Evolutionary conservation across 2,888 invertebrate species (phyloP).

Genomic region (Meloe dianella): DNA sequence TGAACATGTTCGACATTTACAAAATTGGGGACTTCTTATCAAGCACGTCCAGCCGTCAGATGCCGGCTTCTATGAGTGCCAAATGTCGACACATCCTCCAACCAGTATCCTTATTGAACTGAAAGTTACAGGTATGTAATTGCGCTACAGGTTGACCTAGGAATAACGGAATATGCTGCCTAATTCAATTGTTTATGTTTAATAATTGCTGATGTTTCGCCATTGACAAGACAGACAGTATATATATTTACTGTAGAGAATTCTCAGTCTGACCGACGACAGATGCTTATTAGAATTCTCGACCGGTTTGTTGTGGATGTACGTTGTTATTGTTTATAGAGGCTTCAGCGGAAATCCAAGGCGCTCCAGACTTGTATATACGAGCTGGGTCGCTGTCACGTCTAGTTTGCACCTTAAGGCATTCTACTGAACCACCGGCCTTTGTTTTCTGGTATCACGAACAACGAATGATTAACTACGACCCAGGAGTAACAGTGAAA

Average conservation of each 20-base stretch:
- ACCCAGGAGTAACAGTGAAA: conserved; percentile 63
- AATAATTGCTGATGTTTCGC: too few relatives aligned
- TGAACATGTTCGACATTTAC: conserved; percentile 67
- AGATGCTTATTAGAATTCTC: conserved; percentile 14
- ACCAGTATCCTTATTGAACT: conserved; percentile 77
- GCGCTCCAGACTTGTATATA: conserved; percentile 67
- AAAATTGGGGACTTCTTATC: conserved; percentile 71
- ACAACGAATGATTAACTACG: conserved; percentile 68
- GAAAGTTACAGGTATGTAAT: conserved; percentile 73
- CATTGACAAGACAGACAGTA: neutral
- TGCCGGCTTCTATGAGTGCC: conserved; percentile 78
- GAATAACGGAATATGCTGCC: too few relatives aligned
- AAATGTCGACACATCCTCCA: conserved; percentile 82
- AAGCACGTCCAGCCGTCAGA: conserved; percentile 75
- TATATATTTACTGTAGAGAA: neutral
- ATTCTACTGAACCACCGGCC: conserved; percentile 65
- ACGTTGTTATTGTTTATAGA: conserved; percentile 52
- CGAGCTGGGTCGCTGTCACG: conserved; percentile 66
- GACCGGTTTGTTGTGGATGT: conserved; percentile 27
- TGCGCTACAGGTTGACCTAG: too few relatives aligned
- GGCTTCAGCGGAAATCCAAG: conserved; percentile 65
- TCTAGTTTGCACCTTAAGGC: conserved; percentile 64
- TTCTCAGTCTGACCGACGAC: neutral
- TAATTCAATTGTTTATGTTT: too few relatives aligned
- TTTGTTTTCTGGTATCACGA: conserved; percentile 70